Evolutionary conservation across 2,888 invertebrate species (phyloP), one percentile per base, ranked within the genome.

Genomic region (Yponomeuta cagnagella): DNA sequence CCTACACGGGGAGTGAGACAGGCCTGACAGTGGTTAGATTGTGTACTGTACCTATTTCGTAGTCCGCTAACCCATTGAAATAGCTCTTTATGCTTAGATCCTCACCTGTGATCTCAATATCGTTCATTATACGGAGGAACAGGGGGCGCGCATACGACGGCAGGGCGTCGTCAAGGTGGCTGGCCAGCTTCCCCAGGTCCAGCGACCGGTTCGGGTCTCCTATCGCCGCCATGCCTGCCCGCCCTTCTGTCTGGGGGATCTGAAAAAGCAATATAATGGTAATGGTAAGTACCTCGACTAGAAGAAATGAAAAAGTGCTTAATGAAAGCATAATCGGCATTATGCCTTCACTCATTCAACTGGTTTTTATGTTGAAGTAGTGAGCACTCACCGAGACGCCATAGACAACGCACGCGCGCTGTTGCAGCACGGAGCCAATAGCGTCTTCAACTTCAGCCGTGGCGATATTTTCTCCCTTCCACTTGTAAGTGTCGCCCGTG

Each of bases 401-500:
- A 81, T 97, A 99, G 0, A 98, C 98, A 3, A 96, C 96, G 74
- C 96, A 96, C 76, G 97, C 96, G 73, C 94, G 94, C 73, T 97
- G 93, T 0, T 94, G 94, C 70, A 96, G 90, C 48, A 95, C 93
- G 71, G 96, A 96, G 73, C 96, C 96, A 75, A 99, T 94, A 10
- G 97, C 95, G 71, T 96, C 96, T 89, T 99, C 99, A 31, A 99
- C 97, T 91, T 99, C 99, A 0, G 96, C 95, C 0, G 99, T 99
- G 72, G 98, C 96, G 1, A 99, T 98, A 84, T 99, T 99, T 92
- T 99, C 99, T 15, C 99, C 99, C 82, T 97, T 96, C 98, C 98
- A 98, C 79, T 96, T 94, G 88, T 95, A 96, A 0, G 96, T 97
- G 86, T 97, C 96, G 2, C 96, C 96, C 70, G 95, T 96, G 82